Evolutionary conservation across 2,113 vertebrate genomes (phyloP).

Genomic region (Gambusia holbrooki): DNA sequence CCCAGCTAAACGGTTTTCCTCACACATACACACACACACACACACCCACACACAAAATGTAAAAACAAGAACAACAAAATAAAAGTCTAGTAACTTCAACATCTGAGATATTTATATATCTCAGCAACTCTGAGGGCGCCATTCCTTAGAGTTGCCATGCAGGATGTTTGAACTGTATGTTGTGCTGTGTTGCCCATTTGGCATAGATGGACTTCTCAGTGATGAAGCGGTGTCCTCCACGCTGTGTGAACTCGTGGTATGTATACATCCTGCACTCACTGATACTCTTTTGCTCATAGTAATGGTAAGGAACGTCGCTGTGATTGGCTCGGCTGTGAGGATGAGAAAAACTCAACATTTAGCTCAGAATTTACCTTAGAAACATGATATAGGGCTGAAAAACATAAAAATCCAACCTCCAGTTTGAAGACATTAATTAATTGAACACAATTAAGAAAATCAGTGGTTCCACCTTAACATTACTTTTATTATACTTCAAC

Average conservation of each 20-base stretch:
- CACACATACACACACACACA: too few species aligned
- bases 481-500: too few species aligned
- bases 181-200: conserved; percentile 87
- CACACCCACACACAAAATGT: background rate
- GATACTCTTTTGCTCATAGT: conserved; percentile 86
- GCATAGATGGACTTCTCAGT: conserved; percentile 94
- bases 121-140: background rate
- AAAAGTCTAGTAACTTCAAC: background rate
- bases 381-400: too few species aligned
- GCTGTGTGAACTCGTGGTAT: conserved; percentile 82
- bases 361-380: background rate
- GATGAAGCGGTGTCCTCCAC: conserved; percentile 92
- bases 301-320: conserved; percentile 90
- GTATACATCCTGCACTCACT: conserved; percentile 92
- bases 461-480: too few species aligned
- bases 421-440: too few species aligned
- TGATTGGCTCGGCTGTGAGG: conserved; percentile 72
- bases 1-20: background rate
- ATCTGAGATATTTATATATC: background rate
- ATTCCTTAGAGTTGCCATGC: conserved; percentile 78
- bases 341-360: background rate
- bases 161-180: conserved; percentile 85
- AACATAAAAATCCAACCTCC: too few species aligned
- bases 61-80: background rate
- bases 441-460: too few species aligned